phyloP scores from a whole-genome alignment of 2,113 vertebrate species.

The Campylomormyrus tamandua region DNA sequence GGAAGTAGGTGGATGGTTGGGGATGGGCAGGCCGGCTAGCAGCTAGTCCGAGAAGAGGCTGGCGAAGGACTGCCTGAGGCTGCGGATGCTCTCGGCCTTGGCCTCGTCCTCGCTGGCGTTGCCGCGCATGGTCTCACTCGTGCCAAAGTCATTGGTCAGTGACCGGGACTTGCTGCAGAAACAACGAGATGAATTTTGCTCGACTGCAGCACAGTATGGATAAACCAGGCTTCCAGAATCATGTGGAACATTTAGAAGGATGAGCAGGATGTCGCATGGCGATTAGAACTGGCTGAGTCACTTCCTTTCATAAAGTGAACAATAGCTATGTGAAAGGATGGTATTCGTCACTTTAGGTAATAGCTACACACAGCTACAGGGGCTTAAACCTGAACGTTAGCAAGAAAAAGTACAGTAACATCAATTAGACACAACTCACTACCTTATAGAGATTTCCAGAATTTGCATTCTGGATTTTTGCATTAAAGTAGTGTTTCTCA shows the following conservation, averaged over 20 bases:
- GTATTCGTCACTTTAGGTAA: background rate
- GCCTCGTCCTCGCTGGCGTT: slow-evolving; percentile 79
- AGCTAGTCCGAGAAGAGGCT: slow-evolving; percentile 89
- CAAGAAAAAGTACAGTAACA: background rate
- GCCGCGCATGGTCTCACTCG: slow-evolving; percentile 71
- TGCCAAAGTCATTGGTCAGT: slow-evolving; percentile 84
- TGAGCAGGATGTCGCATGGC: background rate
- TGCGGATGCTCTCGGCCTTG: slow-evolving; percentile 92
- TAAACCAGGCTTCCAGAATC: background rate
- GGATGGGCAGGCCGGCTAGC: background rate
- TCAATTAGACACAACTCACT: background rate
- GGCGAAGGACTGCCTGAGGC: slow-evolving; percentile 90
- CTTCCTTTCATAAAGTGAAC: background rate
- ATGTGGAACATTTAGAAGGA: background rate
- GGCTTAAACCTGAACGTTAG: background rate
- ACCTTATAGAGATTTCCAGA: background rate
- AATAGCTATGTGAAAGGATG: background rate
- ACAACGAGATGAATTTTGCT: background rate
- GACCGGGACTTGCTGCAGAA: slow-evolving; percentile 87
- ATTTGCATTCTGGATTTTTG: background rate
- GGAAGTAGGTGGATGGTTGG: background rate
- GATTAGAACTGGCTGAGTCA: background rate
- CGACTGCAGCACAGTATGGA: background rate
- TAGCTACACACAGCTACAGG: background rate
- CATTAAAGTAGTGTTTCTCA: background rate